A percentile compares a stretch with the other conserved stretches of the same genome.
These are phyloP conservation scores for Tokudaia tokunoshimensis DNA, from an alignment of 2,797 vertebrate genomes.

Conservation along the genomic window DNA sequence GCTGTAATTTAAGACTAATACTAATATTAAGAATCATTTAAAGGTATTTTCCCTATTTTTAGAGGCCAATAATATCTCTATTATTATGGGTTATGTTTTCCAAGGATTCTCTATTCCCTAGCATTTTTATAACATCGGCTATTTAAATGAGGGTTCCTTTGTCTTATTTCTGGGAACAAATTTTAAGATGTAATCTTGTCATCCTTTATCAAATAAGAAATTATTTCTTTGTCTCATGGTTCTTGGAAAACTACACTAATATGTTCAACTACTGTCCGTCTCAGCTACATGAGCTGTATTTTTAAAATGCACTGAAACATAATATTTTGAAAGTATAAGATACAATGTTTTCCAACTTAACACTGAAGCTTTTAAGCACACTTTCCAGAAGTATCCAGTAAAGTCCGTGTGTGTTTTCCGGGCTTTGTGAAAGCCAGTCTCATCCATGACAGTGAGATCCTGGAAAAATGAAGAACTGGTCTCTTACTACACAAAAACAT, in stretches of 20 bases:
- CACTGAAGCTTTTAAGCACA: not conserved
- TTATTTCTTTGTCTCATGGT: conserved; percentile 25
- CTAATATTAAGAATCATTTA: not conserved
- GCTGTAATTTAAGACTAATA: not conserved
- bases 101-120: not conserved
- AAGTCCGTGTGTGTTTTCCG: not conserved
- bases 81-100: not conserved
- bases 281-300: conserved; percentile 24
- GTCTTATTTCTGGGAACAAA: not conserved
- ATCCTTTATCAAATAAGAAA: conserved; percentile 55
- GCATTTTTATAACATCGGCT: not conserved
- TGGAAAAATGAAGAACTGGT: not conserved
- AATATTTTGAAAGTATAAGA: conserved; percentile 49
- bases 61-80: not conserved
- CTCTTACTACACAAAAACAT: not conserved
- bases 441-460: not conserved
- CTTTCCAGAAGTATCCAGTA: not conserved
- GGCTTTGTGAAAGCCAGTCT: not conserved
- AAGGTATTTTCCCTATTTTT: not conserved
- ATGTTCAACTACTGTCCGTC: not conserved
- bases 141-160: conserved; percentile 51
- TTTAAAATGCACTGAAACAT: conserved; percentile 40
- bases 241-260: not conserved
- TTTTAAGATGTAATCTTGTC: conserved; percentile 24
- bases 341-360: not conserved